Evolutionary conservation across 2,888 invertebrate species (phyloP), one percentile per base, ranked within the genome.

Genomic region (Emesis russula): DNA sequence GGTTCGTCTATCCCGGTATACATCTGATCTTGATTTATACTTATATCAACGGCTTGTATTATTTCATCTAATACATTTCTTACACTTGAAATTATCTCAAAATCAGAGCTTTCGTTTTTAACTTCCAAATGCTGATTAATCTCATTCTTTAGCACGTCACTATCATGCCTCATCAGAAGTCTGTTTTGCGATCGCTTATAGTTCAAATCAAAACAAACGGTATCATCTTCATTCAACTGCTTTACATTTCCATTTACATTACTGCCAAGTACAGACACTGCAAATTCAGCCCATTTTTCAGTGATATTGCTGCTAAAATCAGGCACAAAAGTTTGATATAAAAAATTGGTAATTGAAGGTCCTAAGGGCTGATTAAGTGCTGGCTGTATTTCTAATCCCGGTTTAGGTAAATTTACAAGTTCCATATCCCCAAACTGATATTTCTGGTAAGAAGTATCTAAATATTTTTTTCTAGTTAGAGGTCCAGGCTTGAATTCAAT

Each of bases 41-140:
- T 98, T 63, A 99, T 98, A 95, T 99, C 99, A 48, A 99, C 98
- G n/a, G 98, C 98, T 91, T 98, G 97, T 81, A 99, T 96, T 94
- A 99, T 98, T 87, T 98, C 98, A 44, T 97, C 96, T 71, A 99
- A 91, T 38, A 99, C 96, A 7, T 96, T 96, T 95, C 97, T 96
- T 53, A 98, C 96, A 89, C 97, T 97, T 68, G 95, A 88, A 71
- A 90, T 78, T 38, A 94, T 89, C 80, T 91, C 83, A 18, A 58
- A 36, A 25, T 81, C 81, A 66, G 74, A 53, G 11, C 75, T 74
- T 38, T 87, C 58, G 83, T 87, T 58, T 33, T 38, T 87, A 41
- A 44, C 68, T 79, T 71, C 11, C 66, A 84, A n/a, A 6, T 15
- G 18, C 15, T 48, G 25, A 18, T 53, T 70, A 63, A 70, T 11